phyloP scores from a whole-genome alignment of 2,888 invertebrate species.

The Lithophane semibrunnea region DNA sequence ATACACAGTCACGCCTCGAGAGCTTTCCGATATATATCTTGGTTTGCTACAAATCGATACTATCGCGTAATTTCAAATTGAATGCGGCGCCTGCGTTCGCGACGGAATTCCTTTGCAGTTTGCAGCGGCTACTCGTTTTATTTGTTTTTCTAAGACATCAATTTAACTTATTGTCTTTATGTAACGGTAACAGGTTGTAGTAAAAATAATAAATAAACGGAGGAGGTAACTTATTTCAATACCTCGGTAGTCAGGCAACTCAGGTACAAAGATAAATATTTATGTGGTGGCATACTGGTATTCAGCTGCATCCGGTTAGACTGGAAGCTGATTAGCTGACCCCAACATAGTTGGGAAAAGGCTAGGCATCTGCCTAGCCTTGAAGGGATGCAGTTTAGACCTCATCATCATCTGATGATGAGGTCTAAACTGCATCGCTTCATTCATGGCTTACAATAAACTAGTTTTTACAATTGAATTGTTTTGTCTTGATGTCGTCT shows the following conservation, averaged over 20 bases:
- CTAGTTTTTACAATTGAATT: slow-evolving; percentile 42
- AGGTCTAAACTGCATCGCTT: neutral
- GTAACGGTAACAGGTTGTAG: slow-evolving; percentile 27
- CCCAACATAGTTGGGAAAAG: no score
- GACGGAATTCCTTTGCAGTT: slow-evolving; percentile 58
- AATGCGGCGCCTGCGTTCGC: slow-evolving; percentile 51
- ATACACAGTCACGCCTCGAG: slow-evolving; percentile 82
- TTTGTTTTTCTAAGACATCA: slow-evolving; percentile 48
- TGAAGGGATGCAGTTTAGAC: no score
- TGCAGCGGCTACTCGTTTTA: slow-evolving; percentile 25
- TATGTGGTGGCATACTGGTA: no score
- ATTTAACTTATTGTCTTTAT: slow-evolving; percentile 4
- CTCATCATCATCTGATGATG: no score
- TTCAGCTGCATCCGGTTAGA: no score
- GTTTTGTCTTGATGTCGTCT: slow-evolving; percentile 6
- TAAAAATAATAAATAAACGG: slow-evolving; percentile 6
- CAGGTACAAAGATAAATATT: neutral
- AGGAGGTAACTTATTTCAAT: neutral
- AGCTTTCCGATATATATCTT: slow-evolving; percentile 73
- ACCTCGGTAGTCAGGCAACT: neutral
- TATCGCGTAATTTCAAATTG: slow-evolving; percentile 65
- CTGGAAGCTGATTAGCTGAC: no score
- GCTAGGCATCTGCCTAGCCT: no score
- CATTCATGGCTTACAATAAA: slow-evolving; percentile 9
- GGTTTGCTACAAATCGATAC: slow-evolving; percentile 70